Evolutionary conservation across 2,888 invertebrate species (phyloP), one percentile per base, ranked within the genome.

Genomic region (Polyommatus icarus): DNA sequence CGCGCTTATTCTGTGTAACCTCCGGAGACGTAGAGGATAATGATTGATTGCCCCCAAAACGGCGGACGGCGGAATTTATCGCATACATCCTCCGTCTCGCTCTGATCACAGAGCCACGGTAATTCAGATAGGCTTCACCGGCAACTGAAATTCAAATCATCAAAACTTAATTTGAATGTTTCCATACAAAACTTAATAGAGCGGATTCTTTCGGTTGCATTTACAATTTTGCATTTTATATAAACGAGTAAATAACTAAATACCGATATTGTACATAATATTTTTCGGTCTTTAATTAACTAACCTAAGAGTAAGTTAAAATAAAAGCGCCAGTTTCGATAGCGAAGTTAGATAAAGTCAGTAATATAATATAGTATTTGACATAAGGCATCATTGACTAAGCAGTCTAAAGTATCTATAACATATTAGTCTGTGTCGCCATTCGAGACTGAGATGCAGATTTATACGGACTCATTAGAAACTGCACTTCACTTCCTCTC

Each of bases 1-100:
- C 18, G 54, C 54, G 54, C 5, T 54, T 54, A 54, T 18, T 84
- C 88, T 87, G 81, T 82, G 82, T 79, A 87, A 89, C 90, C 89
- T 86, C 87, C 89, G 87, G 89, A 87, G 88, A 88, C 87, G 89
- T 86, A 83, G 85, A 86, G 86, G 83, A 79, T 82, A 88, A 89
- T 94, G 93, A 94, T 92, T 90, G 93, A 94, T 94, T 86, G 89
- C 85, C 89, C 90, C 92, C 91, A 87, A 93, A 92, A 89, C 90
- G 91, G 87, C 93, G 89, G 89, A 88, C 93, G 91, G 93, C 93
- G 85, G 87, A 89, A 93, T 94, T 92, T 94, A 93, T 92, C 87
- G 89, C 85, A 88, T 88, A 88, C 89, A 90, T 91, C 90, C 91
- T 91, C 90, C 91, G 90, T 85, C 86, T 84, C 80, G 83, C 84